These are phyloP conservation scores for Pardosa pseudoannulata DNA, from an alignment of 2,888 invertebrate genomes.

Conservation along the genomic window DNA sequence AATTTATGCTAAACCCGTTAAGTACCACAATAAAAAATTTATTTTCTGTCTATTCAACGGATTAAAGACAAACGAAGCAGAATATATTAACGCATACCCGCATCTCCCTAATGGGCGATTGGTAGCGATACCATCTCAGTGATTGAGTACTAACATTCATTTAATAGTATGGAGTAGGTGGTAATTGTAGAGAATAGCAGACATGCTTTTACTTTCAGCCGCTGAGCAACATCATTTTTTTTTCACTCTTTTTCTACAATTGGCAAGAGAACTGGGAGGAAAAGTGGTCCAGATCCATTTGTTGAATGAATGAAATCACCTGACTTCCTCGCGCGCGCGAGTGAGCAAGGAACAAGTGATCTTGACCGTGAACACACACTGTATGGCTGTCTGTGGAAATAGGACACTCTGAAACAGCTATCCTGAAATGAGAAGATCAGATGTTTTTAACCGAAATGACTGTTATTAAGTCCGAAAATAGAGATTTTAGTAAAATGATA, in stretches of 20 bases:
- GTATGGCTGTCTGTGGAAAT: neutral
- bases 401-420: neutral
- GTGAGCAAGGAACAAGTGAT: neutral
- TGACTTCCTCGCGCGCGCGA: constrained; percentile 33
- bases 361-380: constrained; percentile 13
- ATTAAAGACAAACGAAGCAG: neutral
- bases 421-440: no score
- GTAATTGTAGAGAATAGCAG: neutral
- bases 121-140: neutral
- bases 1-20: neutral
- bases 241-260: neutral
- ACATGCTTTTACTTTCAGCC: constrained; percentile 2
- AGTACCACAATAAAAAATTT: neutral
- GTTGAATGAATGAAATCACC: constrained; percentile 28
- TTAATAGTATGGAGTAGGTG: constrained; percentile 5
- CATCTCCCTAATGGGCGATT: neutral
- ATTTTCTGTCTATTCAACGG: neutral
- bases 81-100: neutral
- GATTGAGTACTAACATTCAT: neutral
- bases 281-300: constrained; percentile 36
- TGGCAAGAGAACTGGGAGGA: neutral
- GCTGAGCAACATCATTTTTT: neutral
- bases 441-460: no score
- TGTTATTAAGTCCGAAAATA: no score
- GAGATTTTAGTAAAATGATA: no score